A percentile compares a stretch with the other conserved stretches of the same genome.
Conservation (phyloP, 1,140 invertebrate species). For the Sminthurides bifidus region DNA sequence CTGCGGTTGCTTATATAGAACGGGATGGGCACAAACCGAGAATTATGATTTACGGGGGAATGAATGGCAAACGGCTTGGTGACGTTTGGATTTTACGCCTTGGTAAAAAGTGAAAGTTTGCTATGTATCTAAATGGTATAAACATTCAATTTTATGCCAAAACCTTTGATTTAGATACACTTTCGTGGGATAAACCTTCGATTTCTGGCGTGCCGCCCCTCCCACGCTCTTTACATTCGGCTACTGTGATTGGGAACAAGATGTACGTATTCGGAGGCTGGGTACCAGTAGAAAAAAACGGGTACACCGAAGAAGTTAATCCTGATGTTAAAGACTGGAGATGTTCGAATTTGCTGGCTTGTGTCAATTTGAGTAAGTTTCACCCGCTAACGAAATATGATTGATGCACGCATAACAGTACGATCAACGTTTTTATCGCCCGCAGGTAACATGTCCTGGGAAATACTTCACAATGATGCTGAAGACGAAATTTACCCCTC, state of each 20-base stretch:
- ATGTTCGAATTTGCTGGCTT: slow-evolving; percentile 91
- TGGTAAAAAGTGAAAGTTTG: slow-evolving; percentile 35
- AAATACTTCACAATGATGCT: slow-evolving; percentile 71
- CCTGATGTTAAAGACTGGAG: slow-evolving; percentile 93
- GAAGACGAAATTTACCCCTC: slow-evolving; percentile 80
- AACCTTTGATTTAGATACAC: slow-evolving; percentile 44
- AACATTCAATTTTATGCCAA: not conserved
- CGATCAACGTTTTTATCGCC: too few species aligned
- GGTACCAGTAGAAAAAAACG: slow-evolving; percentile 78
- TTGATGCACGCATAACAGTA: not conserved
- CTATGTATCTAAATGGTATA: not conserved
- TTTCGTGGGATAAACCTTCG: slow-evolving; percentile 81
- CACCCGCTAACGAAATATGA: too few species aligned
- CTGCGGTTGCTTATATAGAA: slow-evolving; percentile 78
- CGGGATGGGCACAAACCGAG: slow-evolving; percentile 63
- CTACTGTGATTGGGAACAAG: slow-evolving; percentile 81
- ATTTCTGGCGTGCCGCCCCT: slow-evolving; percentile 75
- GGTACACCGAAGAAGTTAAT: slow-evolving; percentile 47
- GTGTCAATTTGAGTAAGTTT: slow-evolving; percentile 58
- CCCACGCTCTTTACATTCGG: slow-evolving; percentile 88
- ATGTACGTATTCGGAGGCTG: slow-evolving; percentile 99
- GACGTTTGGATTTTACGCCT: slow-evolving; percentile 93
- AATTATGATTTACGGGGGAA: slow-evolving; percentile 96
- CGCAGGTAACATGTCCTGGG: slow-evolving; percentile 75
- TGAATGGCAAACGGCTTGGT: slow-evolving; percentile 90